Evolutionary conservation across 2,113 vertebrate genomes (phyloP).

Genomic region (Chaenocephalus aceratus): DNA sequence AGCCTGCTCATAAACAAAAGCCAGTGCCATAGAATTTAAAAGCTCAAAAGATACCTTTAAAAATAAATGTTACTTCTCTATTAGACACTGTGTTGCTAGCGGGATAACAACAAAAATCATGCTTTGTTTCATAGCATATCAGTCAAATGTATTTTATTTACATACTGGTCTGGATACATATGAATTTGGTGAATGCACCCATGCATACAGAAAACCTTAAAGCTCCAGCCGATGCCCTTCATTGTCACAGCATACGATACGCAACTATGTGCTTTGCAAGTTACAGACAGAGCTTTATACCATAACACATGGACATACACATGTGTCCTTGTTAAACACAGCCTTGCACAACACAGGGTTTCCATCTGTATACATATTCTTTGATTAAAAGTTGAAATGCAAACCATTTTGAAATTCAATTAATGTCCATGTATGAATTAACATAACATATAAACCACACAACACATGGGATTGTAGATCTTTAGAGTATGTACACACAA

Average conservation of each 20-base stretch:
- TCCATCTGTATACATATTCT: constrained; percentile 48
- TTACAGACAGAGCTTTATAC: constrained; percentile 52
- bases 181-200: constrained; percentile 62
- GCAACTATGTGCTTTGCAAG: constrained; percentile 63
- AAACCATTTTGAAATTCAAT: constrained; percentile 57
- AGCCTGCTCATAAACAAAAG: not conserved
- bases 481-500: constrained; percentile 80
- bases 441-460: constrained; percentile 73
- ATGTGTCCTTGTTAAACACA: constrained; percentile 56
- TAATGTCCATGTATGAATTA: constrained; percentile 55
- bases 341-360: constrained; percentile 45
- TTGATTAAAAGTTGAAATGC: constrained; percentile 55
- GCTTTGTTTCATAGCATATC: constrained; percentile 19
- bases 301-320: constrained; percentile 52
- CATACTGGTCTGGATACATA: constrained; percentile 64
- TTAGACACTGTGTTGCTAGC: not conserved
- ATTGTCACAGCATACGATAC: constrained; percentile 59
- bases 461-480: constrained; percentile 68
- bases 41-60: constrained; percentile 1
- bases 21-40: not conserved
- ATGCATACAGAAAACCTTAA: constrained; percentile 67
- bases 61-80: not conserved
- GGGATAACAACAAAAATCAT: not conserved
- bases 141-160: constrained; percentile 74
- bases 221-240: constrained; percentile 64